phyloP scores from a whole-genome alignment of 2,797 vertebrate species.

The Coregonus suidteri region DNA sequence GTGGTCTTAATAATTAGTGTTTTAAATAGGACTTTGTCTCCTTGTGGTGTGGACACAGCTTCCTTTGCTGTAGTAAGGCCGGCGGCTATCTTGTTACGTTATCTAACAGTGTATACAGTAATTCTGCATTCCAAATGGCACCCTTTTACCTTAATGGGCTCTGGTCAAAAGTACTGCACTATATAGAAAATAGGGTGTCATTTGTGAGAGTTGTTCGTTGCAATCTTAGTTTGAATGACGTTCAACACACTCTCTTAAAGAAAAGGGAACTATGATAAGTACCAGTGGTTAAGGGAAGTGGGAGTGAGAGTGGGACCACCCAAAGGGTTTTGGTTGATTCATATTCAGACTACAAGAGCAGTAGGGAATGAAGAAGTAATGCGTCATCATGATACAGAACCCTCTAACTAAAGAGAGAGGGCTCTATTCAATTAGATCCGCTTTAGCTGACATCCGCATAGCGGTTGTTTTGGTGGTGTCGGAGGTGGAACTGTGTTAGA shows the following conservation, averaged over 20 bases:
- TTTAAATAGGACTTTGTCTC: neutral
- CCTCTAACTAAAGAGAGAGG: constrained; percentile 20
- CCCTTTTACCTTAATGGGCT: too few relatives aligned
- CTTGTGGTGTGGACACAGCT: neutral
- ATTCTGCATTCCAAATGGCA: too few relatives aligned
- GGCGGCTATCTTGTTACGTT: constrained; percentile 23
- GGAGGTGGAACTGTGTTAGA: too few relatives aligned
- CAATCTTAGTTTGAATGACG: constrained; percentile 17
- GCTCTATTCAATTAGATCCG: too few relatives aligned
- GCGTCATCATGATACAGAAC: constrained; percentile 2
- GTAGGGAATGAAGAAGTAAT: constrained; percentile 3
- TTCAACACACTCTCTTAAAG: neutral
- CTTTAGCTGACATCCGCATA: too few relatives aligned
- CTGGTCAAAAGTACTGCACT: too few relatives aligned
- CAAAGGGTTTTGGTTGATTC: constrained; percentile 1
- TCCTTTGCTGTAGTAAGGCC: neutral
- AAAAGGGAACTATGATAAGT: constrained; percentile 15
- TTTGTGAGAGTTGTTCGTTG: neutral
- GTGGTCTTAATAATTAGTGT: neutral
- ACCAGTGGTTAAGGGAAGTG: neutral
- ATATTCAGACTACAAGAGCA: neutral
- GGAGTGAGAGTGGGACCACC: neutral
- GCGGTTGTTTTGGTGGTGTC: too few relatives aligned
- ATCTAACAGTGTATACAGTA: constrained; percentile 9
- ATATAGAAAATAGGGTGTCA: too few relatives aligned